Percentiles rank a stretch among this genome's conserved stretches.
phyloP scores from a whole-genome alignment of 1,140 invertebrate genomes.

The Calosoma granatense region DNA sequence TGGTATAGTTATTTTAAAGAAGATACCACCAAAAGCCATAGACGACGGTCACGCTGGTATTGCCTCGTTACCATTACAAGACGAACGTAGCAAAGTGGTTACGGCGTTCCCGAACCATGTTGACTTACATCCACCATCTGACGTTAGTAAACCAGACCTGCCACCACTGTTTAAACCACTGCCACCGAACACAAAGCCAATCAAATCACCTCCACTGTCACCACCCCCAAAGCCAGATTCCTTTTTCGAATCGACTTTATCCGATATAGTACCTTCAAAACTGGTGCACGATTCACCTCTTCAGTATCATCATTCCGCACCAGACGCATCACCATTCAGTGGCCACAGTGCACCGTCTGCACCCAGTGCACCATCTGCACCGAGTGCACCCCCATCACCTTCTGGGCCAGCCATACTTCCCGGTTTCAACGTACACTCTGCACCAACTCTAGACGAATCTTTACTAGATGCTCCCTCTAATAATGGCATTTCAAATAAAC shows the following conservation, averaged over 20 bases:
- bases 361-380: not conserved
- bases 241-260: not conserved
- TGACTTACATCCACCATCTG: too few species aligned
- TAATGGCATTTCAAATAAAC: too few species aligned
- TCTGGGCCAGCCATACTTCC: not conserved
- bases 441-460: not conserved
- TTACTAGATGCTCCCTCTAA: not conserved
- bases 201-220: not conserved
- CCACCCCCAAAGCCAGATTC: not conserved
- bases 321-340: not conserved
- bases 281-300: not conserved
- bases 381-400: not conserved
- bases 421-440: not conserved
- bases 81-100: not conserved
- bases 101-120: too few species aligned
- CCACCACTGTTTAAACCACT: not conserved
- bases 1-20: conserved; percentile 27
- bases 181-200: not conserved
- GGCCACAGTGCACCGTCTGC: not conserved
- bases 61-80: not conserved
- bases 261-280: not conserved
- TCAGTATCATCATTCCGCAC: too few species aligned
- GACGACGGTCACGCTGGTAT: not conserved
- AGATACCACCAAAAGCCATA: conserved; percentile 17
- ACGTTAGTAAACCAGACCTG: not conserved